These are phyloP conservation scores for Anarsia innoxiella DNA, from an alignment of 2,888 invertebrate genomes.

Conservation along the genomic window DNA sequence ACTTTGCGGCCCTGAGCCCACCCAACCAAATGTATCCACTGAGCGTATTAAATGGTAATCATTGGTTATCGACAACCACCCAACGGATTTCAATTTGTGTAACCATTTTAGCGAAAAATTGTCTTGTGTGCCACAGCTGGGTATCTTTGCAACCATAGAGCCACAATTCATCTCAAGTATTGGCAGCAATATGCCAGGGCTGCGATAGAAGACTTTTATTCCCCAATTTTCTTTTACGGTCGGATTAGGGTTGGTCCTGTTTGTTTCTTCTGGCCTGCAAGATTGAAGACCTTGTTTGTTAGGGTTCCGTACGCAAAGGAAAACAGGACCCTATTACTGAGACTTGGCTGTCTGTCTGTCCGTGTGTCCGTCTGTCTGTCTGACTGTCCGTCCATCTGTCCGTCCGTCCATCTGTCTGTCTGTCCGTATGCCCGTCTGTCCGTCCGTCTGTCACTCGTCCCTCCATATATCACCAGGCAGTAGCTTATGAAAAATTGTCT, in stretches of 20 bases:
- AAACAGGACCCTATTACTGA: no score
- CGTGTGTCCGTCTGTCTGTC: no score
- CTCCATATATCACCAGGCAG: no score
- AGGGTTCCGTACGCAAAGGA: no score
- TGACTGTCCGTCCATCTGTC: no score
- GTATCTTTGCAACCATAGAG: constrained; percentile 29
- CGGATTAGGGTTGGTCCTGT: constrained; percentile 9
- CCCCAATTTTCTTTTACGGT: constrained; percentile 25
- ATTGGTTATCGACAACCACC: constrained; percentile 40
- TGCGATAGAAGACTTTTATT: constrained; percentile 17
- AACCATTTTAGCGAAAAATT: constrained; percentile 71
- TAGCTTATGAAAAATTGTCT: constrained; percentile 75
- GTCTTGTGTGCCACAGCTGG: constrained; percentile 58
- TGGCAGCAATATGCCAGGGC: constrained; percentile 13
- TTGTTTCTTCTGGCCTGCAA: constrained; percentile 2
- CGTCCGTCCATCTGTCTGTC: no score
- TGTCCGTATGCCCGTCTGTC: no score
- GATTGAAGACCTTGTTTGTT: neutral
- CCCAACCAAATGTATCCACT: constrained; percentile 21
- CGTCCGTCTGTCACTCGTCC: no score
- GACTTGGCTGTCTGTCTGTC: no score
- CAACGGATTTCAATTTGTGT: constrained; percentile 62
- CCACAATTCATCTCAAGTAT: constrained; percentile 7
- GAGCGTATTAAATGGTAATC: constrained; percentile 46
- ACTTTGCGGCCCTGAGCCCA: no score